Evolutionary conservation across 2,113 vertebrate genomes (phyloP).

Genomic region (Phylloscopus trochiloides): DNA sequence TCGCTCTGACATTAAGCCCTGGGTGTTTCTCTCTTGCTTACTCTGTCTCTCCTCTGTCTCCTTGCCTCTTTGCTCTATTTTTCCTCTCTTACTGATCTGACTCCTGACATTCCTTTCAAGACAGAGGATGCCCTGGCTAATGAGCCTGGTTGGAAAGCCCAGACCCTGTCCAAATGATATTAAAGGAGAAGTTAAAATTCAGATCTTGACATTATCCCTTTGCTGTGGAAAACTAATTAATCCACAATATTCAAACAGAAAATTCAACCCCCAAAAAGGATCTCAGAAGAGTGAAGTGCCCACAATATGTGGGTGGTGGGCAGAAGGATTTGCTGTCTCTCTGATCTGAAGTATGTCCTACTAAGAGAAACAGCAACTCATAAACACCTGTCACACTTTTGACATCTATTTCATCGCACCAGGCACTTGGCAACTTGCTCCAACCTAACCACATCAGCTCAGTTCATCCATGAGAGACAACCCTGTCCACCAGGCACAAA

Average conservation of each 20-base stretch:
- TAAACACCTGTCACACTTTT: not conserved
- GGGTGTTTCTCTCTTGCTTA: conserved; percentile 41
- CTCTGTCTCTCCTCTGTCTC: not conserved
- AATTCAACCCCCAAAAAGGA: not conserved
- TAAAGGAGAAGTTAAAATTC: not conserved
- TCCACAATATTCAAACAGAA: not conserved
- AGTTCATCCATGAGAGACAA: not conserved
- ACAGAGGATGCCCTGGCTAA: not conserved
- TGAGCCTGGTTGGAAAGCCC: not conserved
- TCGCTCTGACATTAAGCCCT: conserved; percentile 30
- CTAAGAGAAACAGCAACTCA: not conserved
- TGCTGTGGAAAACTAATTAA: not conserved
- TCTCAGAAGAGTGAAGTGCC: not conserved
- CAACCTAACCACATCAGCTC: not conserved
- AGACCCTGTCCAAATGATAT: not conserved
- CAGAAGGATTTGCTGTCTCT: not conserved
- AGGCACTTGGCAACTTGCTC: not conserved
- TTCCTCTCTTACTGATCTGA: not conserved
- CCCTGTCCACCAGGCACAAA: not conserved
- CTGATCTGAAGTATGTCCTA: not conserved
- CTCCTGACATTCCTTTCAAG: not conserved
- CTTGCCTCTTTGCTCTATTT: not conserved
- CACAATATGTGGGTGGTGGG: not conserved
- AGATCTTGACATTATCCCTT: not conserved
- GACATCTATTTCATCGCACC: not conserved